phyloP scores from a whole-genome alignment of 2,888 invertebrate genomes.

The Marronus borbonicus region DNA sequence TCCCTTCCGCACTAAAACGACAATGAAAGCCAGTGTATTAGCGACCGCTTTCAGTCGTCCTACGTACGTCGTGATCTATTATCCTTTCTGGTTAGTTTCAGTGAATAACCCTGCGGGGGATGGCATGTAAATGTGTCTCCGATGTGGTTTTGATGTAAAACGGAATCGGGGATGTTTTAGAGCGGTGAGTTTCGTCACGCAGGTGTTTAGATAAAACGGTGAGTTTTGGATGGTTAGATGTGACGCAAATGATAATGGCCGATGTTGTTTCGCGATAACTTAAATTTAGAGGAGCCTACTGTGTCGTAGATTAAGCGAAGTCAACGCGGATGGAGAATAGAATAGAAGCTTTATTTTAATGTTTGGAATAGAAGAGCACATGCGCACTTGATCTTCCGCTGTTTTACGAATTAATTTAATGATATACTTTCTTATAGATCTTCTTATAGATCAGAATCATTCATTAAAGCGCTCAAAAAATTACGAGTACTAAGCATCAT shows the following conservation, averaged over 20 bases:
- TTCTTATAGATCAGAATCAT: too few relatives aligned
- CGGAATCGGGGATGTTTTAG: conserved; percentile 1
- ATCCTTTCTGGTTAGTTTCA: conserved; percentile 14
- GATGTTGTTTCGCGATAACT: not conserved
- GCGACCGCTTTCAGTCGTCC: not conserved
- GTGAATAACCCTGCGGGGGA: conserved; percentile 13
- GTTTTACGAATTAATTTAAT: too few relatives aligned
- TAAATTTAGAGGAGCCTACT: not conserved
- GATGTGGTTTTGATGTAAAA: not conserved
- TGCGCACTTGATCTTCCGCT: too few relatives aligned
- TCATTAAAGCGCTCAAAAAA: too few relatives aligned
- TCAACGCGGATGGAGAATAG: too few relatives aligned
- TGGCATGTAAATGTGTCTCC: conserved; percentile 1
- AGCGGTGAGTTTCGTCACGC: not conserved
- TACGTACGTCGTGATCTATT: conserved; percentile 3
- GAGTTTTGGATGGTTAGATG: not conserved
- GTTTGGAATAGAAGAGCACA: too few relatives aligned
- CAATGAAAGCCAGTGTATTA: conserved; percentile 5
- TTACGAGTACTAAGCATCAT: too few relatives aligned
- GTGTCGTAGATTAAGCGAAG: too few relatives aligned
- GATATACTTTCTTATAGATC: not conserved
- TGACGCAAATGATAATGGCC: not conserved
- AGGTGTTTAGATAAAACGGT: not conserved
- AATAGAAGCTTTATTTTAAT: too few relatives aligned
- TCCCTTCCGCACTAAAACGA: not conserved